Conservation (phyloP, 1,140 invertebrate genomes). For the Matsumurasca onukii region DNA sequence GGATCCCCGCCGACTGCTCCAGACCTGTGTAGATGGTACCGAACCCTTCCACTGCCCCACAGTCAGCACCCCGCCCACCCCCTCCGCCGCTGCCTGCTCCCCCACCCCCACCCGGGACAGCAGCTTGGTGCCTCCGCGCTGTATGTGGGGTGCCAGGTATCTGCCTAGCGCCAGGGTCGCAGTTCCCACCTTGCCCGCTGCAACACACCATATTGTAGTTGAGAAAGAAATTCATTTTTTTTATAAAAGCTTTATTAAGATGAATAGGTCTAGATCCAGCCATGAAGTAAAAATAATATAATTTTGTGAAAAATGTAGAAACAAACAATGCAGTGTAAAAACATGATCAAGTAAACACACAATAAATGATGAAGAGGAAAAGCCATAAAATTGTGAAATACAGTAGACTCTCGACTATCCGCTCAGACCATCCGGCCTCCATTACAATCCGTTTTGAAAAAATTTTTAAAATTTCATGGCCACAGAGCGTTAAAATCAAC, state of each 20-base stretch:
- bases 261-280: too few relatives aligned
- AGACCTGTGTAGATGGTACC: conserved; percentile 64
- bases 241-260: too few relatives aligned
- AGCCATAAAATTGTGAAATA: too few relatives aligned
- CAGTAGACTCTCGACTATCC: too few relatives aligned
- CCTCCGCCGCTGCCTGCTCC: conserved; percentile 54
- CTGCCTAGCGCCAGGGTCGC: conserved; percentile 62
- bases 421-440: too few relatives aligned
- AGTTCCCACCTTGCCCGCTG: conserved; percentile 62
- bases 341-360: too few relatives aligned
- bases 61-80: conserved; percentile 61
- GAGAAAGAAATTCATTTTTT: not conserved
- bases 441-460: too few relatives aligned
- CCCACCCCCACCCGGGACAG: conserved; percentile 56
- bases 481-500: too few relatives aligned
- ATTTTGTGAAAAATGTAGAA: not conserved
- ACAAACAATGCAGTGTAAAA: not conserved
- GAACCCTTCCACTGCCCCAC: conserved; percentile 70
- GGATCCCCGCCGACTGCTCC: conserved; percentile 63
- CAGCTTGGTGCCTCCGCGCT: conserved; percentile 59
- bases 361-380: too few relatives aligned
- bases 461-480: too few relatives aligned
- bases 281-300: not conserved
- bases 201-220: conserved; percentile 31
- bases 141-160: conserved; percentile 65